Evolutionary conservation across 1,140 invertebrate species (phyloP).

Genomic region (Pinna nobilis): DNA sequence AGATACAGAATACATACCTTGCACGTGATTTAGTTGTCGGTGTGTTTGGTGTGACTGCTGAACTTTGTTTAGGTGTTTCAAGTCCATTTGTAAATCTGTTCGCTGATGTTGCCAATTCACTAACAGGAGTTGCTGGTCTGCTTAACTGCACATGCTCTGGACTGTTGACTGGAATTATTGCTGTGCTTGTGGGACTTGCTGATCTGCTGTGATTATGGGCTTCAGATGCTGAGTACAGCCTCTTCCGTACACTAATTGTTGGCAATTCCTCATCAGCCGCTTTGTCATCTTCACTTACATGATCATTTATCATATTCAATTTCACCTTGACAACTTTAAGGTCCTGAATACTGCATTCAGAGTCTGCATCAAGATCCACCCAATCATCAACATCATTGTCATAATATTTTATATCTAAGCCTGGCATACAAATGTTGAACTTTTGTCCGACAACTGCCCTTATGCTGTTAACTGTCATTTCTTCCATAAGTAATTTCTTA

Average conservation of each 20-base stretch:
- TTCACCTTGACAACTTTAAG: background rate
- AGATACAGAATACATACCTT: too few species aligned
- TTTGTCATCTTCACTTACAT: background rate
- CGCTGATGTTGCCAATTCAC: too few species aligned
- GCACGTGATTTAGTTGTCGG: too few species aligned
- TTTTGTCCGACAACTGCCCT: background rate
- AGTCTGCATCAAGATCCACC: slow-evolving; percentile 11
- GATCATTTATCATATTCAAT: background rate
- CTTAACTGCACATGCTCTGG: background rate
- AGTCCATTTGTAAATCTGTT: too few species aligned
- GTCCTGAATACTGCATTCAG: background rate
- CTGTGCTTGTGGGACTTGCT: background rate
- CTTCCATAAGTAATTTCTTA: slow-evolving; percentile 1
- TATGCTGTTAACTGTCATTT: background rate
- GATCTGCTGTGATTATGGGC: background rate
- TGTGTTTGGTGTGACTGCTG: too few species aligned
- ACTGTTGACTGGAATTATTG: background rate
- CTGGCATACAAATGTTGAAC: background rate
- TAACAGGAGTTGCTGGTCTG: too few species aligned
- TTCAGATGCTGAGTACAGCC: too few species aligned
- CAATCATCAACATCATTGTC: slow-evolving; percentile 15
- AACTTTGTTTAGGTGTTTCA: too few species aligned
- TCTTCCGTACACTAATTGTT: too few species aligned
- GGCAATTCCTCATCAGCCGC: too few species aligned
- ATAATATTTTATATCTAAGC: slow-evolving; percentile 13